A percentile compares a stretch with the other conserved stretches of the same genome.
phyloP scores from a whole-genome alignment of 2,888 invertebrate genomes.

The Tromatobia lineatoria region DNA sequence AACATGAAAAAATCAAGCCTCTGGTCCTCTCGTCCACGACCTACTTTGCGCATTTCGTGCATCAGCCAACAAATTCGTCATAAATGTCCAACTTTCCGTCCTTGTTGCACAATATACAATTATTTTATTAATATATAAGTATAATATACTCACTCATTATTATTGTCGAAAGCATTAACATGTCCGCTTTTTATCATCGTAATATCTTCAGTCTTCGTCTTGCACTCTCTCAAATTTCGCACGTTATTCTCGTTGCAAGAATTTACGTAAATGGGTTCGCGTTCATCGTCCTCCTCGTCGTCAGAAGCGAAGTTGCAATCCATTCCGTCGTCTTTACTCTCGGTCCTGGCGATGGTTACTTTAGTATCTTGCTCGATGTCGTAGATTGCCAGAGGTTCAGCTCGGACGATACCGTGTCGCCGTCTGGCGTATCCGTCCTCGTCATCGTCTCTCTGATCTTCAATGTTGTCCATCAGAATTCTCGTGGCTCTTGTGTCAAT shows the following conservation, averaged over 20 bases:
- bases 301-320: slow-evolving; percentile 83
- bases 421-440: slow-evolving; percentile 63
- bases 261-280: slow-evolving; percentile 82
- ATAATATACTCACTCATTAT: slow-evolving; percentile 67
- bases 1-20: no score
- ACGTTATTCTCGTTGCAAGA: slow-evolving; percentile 77
- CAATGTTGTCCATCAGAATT: slow-evolving; percentile 44
- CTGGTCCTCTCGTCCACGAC: no score
- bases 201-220: slow-evolving; percentile 33
- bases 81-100: no score
- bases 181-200: slow-evolving; percentile 45
- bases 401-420: slow-evolving; percentile 64
- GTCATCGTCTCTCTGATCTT: slow-evolving; percentile 59
- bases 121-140: no score
- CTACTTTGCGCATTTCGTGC: no score
- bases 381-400: slow-evolving; percentile 64
- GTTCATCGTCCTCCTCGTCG: slow-evolving; percentile 76
- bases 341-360: slow-evolving; percentile 76
- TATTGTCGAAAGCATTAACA: slow-evolving; percentile 71
- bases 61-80: no score
- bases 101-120: no score
- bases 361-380: slow-evolving; percentile 46
- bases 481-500: slow-evolving; percentile 61
- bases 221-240: slow-evolving; percentile 72
- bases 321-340: slow-evolving; percentile 83